Evolutionary conservation across 2,113 vertebrate species (phyloP), one percentile per base, ranked within the genome.

Genomic region (Platycercus adscitus): DNA sequence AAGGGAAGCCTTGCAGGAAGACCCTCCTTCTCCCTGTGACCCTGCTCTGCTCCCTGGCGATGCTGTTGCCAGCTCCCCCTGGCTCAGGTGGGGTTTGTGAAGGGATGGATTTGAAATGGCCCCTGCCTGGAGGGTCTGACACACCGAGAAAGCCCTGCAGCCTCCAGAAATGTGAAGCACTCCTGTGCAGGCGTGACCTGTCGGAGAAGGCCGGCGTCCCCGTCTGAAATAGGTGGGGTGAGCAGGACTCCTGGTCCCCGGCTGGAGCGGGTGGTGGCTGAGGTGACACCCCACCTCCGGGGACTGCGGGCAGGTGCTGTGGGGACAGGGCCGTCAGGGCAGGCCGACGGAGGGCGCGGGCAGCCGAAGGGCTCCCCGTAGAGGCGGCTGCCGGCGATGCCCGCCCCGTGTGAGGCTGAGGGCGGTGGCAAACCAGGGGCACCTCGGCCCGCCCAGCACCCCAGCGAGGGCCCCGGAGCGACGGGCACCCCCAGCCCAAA

Each of bases 161-260:
- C 53, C 44, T 3, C 19, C 68, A 37, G 7, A 44, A 44, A 49
- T 0, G 33, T 6, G 80, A 13, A 0, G 20, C 47, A 55, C 2
- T 13, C 49, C 63, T 55, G 17, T 3, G 33, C 0, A 8, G 23
- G n/a, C 35, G 41, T 5, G 9, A 72, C 39, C 23, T 5, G 33
- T 1, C 16, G 2, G 18, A 61, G 50, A 24, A 46, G 78, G 81
- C 68, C 37, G 14, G 31, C 2, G 18, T 47, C 47, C 71, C 28
- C 4, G 24, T 21, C n/a, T 14, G 60, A 4, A 17, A 56, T 9
- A 46, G 25, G 35, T 17, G 61, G 61, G 41, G 31, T 7, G 25
- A 25, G 58, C 8, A 6, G 39, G 33, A 46, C 44, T 9, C 20
- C 44, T 0, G 41, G 23, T 37, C 19, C 20, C 68, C 15, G 2